Evolutionary conservation across 2,888 invertebrate genomes (phyloP).

Genomic region (Tryphoninae sp.): DNA sequence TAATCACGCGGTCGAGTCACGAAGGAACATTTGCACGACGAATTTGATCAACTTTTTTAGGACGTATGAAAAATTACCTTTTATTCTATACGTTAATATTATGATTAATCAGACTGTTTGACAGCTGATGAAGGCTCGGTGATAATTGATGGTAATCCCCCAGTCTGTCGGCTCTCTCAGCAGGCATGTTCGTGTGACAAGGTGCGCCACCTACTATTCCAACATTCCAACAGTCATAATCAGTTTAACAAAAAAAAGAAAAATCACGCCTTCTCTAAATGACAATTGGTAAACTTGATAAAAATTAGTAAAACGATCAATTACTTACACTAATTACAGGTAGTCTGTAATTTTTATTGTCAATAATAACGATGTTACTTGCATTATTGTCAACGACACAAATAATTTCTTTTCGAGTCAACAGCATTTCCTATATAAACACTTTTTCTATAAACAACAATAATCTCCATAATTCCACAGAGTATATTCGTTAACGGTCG

Average conservation of each 20-base stretch:
- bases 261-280: too few species aligned
- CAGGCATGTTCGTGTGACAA: conserved; percentile 27
- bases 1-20: background rate
- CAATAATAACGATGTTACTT: conserved; percentile 50
- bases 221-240: too few species aligned
- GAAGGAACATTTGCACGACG: background rate
- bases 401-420: conserved; percentile 1
- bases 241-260: too few species aligned
- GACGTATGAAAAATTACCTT: conserved; percentile 26
- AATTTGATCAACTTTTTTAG: background rate
- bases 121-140: background rate
- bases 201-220: too few species aligned
- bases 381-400: conserved; percentile 26
- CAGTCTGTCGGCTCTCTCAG: conserved; percentile 35
- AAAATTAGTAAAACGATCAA: too few species aligned
- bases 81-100: background rate
- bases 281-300: too few species aligned
- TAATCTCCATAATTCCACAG: conserved; percentile 35
- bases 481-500: conserved; percentile 21
- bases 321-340: background rate
- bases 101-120: background rate
- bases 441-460: conserved; percentile 19
- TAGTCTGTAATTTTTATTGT: conserved; percentile 48
- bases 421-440: background rate
- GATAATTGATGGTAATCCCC: conserved; percentile 8